phyloP scores from a whole-genome alignment of 2,888 invertebrate species.

The Brachycybe producta region DNA sequence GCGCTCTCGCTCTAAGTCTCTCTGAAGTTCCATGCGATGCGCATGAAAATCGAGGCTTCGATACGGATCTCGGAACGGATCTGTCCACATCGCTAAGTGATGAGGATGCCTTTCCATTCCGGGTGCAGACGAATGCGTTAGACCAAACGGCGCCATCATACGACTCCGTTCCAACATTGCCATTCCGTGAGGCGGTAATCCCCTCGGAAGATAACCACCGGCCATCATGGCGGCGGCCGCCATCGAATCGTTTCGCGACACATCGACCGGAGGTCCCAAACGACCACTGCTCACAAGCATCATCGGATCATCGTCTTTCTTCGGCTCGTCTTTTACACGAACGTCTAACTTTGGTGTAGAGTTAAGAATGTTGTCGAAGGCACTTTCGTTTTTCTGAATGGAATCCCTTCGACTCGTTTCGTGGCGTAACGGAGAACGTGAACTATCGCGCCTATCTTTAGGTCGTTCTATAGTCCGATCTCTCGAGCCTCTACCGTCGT shows the following conservation, averaged over 20 bases:
- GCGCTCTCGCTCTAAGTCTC: constrained; percentile 18
- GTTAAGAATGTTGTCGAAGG: constrained; percentile 21
- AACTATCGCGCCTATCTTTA: constrained; percentile 15
- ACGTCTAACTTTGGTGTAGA: constrained; percentile 8
- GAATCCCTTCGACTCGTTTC: constrained; percentile 11
- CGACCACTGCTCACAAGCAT: constrained; percentile 15
- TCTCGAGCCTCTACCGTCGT: constrained; percentile 12
- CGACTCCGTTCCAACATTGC: constrained; percentile 19
- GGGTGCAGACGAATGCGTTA: background rate
- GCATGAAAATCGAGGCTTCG: constrained; percentile 15
- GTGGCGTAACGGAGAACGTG: constrained; percentile 17
- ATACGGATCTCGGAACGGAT: constrained; percentile 6
- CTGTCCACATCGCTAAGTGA: constrained; percentile 7
- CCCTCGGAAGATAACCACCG: constrained; percentile 14
- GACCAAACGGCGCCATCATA: constrained; percentile 16
- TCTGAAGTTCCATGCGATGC: constrained; percentile 16
- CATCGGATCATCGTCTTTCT: constrained; percentile 19
- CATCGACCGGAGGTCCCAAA: constrained; percentile 8
- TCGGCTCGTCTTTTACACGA: constrained; percentile 20
- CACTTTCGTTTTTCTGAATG: constrained; percentile 19
- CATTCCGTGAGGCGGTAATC: constrained; percentile 12
- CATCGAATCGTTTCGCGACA: constrained; percentile 2
- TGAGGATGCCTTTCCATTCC: constrained; percentile 9
- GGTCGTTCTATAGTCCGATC: constrained; percentile 8
- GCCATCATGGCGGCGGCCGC: constrained; percentile 9